Conservation (phyloP, 2,797 vertebrate species). For the Jordanella pulchra region DNA sequence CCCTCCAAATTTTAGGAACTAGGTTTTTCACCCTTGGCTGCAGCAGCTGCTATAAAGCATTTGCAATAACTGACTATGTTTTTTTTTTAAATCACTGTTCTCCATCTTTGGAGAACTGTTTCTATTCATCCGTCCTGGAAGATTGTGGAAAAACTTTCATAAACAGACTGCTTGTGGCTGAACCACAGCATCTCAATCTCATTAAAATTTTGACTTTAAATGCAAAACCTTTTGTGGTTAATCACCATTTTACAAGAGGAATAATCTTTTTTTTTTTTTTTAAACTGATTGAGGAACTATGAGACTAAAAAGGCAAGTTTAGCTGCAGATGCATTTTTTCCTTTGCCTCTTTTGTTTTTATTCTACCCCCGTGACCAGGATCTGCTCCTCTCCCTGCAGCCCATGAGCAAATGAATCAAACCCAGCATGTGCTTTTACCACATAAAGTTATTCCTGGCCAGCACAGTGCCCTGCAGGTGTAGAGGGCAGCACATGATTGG, state of each 20-base stretch:
- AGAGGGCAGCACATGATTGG: conserved; percentile 14
- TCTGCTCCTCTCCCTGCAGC: conserved; percentile 9
- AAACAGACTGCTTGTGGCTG: no score
- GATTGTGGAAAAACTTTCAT: neutral
- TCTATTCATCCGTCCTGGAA: no score
- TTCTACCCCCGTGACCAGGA: neutral
- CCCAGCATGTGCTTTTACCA: conserved; percentile 56
- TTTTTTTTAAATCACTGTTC: no score
- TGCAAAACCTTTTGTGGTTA: no score
- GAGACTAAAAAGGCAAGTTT: neutral
- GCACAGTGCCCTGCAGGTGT: conserved; percentile 57
- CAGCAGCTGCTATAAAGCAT: no score
- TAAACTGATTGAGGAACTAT: neutral
- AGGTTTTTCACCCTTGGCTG: no score
- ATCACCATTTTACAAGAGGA: no score
- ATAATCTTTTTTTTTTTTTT: neutral
- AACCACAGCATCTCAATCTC: no score
- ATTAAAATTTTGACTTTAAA: no score
- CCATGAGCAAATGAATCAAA: conserved; percentile 60
- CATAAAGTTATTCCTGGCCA: conserved; percentile 76
- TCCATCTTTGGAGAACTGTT: no score
- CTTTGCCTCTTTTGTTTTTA: conserved; percentile 21
- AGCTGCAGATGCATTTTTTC: conserved; percentile 16
- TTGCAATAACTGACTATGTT: no score
- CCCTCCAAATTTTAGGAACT: no score